Evolutionary conservation across 37 sponge, comb jelly and placozoan species (phyloP).

Genomic region (Oopsacas minuta): DNA sequence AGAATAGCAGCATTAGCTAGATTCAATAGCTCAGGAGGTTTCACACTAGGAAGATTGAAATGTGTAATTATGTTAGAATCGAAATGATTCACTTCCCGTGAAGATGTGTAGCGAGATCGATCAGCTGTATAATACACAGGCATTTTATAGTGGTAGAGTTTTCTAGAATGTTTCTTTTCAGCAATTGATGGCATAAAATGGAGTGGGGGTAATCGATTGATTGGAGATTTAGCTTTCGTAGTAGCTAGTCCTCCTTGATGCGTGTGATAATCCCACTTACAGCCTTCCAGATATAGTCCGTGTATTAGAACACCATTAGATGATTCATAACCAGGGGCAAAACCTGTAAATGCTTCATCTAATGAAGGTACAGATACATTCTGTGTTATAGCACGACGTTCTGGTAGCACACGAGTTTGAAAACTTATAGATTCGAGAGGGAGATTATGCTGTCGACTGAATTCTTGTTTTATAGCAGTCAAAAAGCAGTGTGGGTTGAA

Average conservation of each 20-base stretch:
- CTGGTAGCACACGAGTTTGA: background rate
- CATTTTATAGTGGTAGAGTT: background rate
- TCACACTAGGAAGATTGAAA: background rate
- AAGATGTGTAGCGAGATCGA: background rate
- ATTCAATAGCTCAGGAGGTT: background rate
- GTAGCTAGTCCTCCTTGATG: background rate
- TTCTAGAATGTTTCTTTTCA: background rate
- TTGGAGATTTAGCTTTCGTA: background rate
- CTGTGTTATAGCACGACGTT: background rate
- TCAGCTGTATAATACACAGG: background rate
- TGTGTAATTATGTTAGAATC: background rate
- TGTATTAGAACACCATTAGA: background rate
- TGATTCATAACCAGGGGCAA: background rate
- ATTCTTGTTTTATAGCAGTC: background rate
- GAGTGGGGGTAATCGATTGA: background rate
- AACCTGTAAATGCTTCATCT: background rate
- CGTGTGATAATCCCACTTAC: background rate
- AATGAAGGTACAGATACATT: background rate
- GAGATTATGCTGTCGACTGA: background rate
- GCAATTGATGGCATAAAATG: background rate
- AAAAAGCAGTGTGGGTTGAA: background rate
- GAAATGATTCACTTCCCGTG: background rate
- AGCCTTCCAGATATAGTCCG: background rate
- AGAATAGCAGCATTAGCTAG: slow-evolving; percentile 14
- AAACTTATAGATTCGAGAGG: background rate